phyloP scores from a whole-genome alignment of 2,113 vertebrate species.

The Orientallactaga bullata region DNA sequence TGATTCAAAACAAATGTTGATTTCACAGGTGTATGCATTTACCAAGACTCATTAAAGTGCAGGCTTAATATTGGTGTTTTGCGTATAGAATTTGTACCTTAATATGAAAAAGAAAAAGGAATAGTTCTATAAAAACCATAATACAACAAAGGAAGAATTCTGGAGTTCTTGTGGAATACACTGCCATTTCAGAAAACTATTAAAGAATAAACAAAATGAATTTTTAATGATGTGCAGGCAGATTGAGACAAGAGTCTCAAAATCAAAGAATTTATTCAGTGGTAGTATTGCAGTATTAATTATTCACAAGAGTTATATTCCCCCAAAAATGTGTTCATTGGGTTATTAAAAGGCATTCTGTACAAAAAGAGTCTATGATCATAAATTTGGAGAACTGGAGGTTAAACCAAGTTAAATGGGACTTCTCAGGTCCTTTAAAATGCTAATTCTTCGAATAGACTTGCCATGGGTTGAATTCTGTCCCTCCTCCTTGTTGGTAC shows the following conservation, averaged over 20 bases:
- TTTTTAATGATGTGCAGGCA: conserved; percentile 16
- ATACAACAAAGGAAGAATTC: background rate
- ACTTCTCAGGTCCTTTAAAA: background rate
- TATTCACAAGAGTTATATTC: background rate
- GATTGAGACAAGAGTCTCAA: background rate
- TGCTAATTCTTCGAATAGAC: background rate
- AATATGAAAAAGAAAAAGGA: background rate
- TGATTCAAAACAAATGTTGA: background rate
- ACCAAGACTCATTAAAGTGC: background rate
- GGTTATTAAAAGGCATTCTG: background rate
- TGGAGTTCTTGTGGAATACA: background rate
- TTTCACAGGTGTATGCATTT: background rate
- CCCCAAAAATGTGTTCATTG: background rate
- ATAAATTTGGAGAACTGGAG: background rate
- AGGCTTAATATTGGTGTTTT: background rate
- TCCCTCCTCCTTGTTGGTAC: background rate
- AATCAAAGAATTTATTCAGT: conserved; percentile 24
- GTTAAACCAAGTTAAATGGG: background rate
- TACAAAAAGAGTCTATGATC: background rate
- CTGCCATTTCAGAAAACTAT: conserved; percentile 30
- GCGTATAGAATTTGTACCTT: background rate
- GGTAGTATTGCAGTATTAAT: background rate
- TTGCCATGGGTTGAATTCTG: background rate
- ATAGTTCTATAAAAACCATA: background rate
- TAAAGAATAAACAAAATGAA: conserved; percentile 52